Percentiles rank a stretch among this genome's conserved stretches.
Evolutionary conservation across 2,113 vertebrate species (phyloP).

Genomic region (Cromileptes altivelis): DNA sequence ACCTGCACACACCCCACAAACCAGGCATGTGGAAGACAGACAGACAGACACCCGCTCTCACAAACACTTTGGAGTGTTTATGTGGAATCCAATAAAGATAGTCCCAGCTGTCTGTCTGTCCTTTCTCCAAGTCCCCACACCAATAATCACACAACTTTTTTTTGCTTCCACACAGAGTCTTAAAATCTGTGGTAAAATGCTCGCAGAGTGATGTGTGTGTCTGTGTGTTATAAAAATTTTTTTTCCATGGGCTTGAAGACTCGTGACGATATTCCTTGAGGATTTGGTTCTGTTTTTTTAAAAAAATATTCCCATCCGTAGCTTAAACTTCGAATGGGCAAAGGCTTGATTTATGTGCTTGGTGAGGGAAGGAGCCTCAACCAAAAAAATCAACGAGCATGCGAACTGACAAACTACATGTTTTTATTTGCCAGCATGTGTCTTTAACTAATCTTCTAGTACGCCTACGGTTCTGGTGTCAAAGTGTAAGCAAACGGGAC

Average conservation of each 20-base stretch:
- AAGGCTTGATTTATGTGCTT: slow-evolving; percentile 13
- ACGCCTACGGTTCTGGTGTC: neutral
- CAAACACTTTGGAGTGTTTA: slow-evolving; percentile 63
- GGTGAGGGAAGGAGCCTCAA: neutral
- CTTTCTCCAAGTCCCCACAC: slow-evolving; percentile 22
- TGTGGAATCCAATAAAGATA: slow-evolving; percentile 67
- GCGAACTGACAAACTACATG: neutral
- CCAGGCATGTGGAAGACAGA: slow-evolving; percentile 52
- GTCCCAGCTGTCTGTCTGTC: slow-evolving; percentile 63
- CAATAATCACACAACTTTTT: slow-evolving; percentile 40
- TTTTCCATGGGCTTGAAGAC: neutral
- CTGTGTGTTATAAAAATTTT: neutral
- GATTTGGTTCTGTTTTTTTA: neutral
- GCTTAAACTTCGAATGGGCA: neutral
- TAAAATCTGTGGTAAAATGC: slow-evolving; percentile 16
- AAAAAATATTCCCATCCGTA: slow-evolving; percentile 4
- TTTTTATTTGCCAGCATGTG: neutral
- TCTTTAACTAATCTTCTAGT: slow-evolving; percentile 1
- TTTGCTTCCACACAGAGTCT: slow-evolving; percentile 13
- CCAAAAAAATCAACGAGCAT: neutral
- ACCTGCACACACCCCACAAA: slow-evolving; percentile 61
- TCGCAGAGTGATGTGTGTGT: slow-evolving; percentile 4
- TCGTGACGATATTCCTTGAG: slow-evolving; percentile 5
- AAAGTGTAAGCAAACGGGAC: slow-evolving; percentile 7
- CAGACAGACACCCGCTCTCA: slow-evolving; percentile 38